These are phyloP conservation scores for Acanthurus lineatus DNA, from an alignment of 2,797 vertebrate species.

Conservation along the genomic window DNA sequence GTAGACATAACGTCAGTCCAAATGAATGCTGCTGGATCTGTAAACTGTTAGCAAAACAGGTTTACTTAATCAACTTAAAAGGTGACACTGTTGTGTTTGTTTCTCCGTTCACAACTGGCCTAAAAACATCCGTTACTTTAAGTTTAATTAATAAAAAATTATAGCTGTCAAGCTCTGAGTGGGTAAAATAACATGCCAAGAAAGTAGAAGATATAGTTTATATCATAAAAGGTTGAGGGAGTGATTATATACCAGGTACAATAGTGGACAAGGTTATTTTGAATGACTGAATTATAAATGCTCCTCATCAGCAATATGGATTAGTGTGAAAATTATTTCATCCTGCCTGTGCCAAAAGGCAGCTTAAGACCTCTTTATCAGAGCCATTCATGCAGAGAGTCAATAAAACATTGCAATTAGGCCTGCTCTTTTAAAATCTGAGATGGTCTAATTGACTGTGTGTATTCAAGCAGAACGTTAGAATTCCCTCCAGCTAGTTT, in stretches of 20 bases:
- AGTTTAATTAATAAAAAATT: no score
- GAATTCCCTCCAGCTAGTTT: constrained; percentile 64
- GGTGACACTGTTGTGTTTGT: constrained; percentile 5
- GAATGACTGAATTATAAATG: constrained; percentile 39
- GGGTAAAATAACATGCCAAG: constrained; percentile 35
- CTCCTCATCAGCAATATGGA: constrained; percentile 56
- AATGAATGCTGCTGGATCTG: neutral
- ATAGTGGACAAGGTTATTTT: constrained; percentile 30
- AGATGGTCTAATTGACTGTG: constrained; percentile 75
- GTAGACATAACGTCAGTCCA: constrained; percentile 1
- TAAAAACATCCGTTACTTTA: no score
- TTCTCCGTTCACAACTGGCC: no score
- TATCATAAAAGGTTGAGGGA: constrained; percentile 9
- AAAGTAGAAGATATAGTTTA: constrained; percentile 33
- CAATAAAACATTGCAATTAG: constrained; percentile 72
- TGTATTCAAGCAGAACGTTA: constrained; percentile 76
- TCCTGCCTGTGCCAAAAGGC: constrained; percentile 67
- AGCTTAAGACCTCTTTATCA: constrained; percentile 76
- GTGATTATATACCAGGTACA: constrained; percentile 2
- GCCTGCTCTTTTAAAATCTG: constrained; percentile 66
- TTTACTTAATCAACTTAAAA: constrained; percentile 4
- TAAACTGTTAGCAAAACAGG: neutral
- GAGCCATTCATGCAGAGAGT: constrained; percentile 77
- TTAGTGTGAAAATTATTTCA: constrained; percentile 63
- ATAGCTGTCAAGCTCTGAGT: neutral